Percentiles rank a stretch among this genome's conserved stretches.
Evolutionary conservation across 1,140 invertebrate species (phyloP).

Genomic region (Neodiprion virginianus): DNA sequence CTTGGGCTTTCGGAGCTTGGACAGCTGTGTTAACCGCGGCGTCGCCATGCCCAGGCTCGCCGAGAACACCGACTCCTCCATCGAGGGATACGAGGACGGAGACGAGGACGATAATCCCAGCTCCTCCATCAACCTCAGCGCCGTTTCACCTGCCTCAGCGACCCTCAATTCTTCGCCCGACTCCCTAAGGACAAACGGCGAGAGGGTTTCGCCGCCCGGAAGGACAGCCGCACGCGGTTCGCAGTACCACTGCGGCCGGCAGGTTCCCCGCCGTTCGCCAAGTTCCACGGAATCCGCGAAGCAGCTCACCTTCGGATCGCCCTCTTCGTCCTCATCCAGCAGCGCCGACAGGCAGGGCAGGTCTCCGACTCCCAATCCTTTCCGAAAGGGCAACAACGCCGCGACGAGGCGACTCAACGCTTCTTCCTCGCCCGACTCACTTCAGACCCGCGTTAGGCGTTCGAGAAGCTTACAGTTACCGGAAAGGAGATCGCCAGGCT

Average conservation of each 20-base stretch:
- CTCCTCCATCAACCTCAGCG: slow-evolving; percentile 55
- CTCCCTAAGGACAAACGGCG: slow-evolving; percentile 43
- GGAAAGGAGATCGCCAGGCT: slow-evolving; percentile 59
- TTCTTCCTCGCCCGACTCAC: slow-evolving; percentile 53
- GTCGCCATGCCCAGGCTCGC: slow-evolving; percentile 62
- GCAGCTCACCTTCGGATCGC: slow-evolving; percentile 55
- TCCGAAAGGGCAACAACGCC: slow-evolving; percentile 37
- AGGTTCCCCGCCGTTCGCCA: slow-evolving; percentile 56
- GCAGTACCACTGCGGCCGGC: slow-evolving; percentile 49
- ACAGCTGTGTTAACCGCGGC: slow-evolving; percentile 58
- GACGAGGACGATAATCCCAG: slow-evolving; percentile 65
- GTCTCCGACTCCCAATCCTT: slow-evolving; percentile 54
- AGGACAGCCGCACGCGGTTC: slow-evolving; percentile 28
- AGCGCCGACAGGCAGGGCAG: slow-evolving; percentile 52
- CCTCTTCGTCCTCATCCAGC: slow-evolving; percentile 60
- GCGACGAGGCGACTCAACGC: slow-evolving; percentile 51
- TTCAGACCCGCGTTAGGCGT: slow-evolving; percentile 59
- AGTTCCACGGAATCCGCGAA: slow-evolving; percentile 57
- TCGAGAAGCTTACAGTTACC: slow-evolving; percentile 66
- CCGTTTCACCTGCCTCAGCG: slow-evolving; percentile 35
- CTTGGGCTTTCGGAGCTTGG: slow-evolving; percentile 66
- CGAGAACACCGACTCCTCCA: slow-evolving; percentile 66
- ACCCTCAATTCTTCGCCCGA: slow-evolving; percentile 50
- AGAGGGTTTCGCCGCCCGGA: slow-evolving; percentile 53
- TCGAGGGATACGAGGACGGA: slow-evolving; percentile 65